A percentile compares a stretch with the other conserved stretches of the same genome.
These are phyloP conservation scores for Metopia argyrocephala DNA, from an alignment of 2,888 invertebrate species.

Conservation along the genomic window DNA sequence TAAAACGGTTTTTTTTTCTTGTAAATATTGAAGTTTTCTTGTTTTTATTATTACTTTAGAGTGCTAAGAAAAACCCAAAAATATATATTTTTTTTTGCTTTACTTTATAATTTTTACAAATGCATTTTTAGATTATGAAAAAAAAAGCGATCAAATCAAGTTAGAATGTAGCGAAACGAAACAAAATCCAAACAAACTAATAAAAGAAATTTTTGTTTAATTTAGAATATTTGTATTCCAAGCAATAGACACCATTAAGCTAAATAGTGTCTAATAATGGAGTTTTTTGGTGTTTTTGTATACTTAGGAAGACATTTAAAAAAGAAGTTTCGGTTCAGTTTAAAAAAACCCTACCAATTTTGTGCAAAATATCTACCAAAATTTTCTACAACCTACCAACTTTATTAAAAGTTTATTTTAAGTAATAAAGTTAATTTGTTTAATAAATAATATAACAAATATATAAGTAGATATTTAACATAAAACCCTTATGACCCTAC, in stretches of 20 bases:
- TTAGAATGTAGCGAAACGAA: too few relatives aligned
- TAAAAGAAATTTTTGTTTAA: slow-evolving; percentile 47
- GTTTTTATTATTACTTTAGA: slow-evolving; percentile 8
- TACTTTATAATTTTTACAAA: slow-evolving; percentile 53
- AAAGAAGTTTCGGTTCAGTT: too few relatives aligned
- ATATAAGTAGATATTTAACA: too few relatives aligned
- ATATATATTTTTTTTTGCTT: slow-evolving; percentile 41
- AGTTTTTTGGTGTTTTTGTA: slow-evolving; percentile 6
- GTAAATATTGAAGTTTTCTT: slow-evolving; percentile 17
- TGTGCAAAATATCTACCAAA: too few relatives aligned
- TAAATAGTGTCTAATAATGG: slow-evolving; percentile 53
- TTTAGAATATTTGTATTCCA: slow-evolving; percentile 56
- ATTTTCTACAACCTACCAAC: too few relatives aligned
- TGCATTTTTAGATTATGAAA: slow-evolving; percentile 29
- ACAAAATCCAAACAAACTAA: slow-evolving; percentile 39
- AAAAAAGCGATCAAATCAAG: slow-evolving; percentile 20
- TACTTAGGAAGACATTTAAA: too few relatives aligned
- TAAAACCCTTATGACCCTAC: too few relatives aligned
- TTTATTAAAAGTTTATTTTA: too few relatives aligned
- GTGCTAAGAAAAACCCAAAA: slow-evolving; percentile 43
- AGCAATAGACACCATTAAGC: slow-evolving; percentile 52
- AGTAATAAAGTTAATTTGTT: too few relatives aligned
- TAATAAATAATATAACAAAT: too few relatives aligned
- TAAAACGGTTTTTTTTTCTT: slow-evolving; percentile 25
- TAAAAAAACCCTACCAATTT: too few relatives aligned